Evolutionary conservation across 2,888 invertebrate species (phyloP).

Genomic region (Diachrysia chrysitis): DNA sequence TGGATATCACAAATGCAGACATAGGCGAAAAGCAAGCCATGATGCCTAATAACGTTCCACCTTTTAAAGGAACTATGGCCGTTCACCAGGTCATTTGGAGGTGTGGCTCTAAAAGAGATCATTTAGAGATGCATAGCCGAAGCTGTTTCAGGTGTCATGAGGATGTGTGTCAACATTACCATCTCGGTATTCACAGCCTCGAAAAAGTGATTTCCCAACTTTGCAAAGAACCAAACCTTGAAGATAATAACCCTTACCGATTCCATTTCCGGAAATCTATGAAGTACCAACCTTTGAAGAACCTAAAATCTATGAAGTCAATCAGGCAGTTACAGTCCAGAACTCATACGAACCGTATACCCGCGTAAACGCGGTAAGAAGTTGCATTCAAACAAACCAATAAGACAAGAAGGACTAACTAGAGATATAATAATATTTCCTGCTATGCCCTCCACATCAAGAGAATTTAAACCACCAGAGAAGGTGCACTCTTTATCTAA

Average conservation of each 20-base stretch:
- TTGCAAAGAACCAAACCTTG: slow-evolving; percentile 9
- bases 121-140: slow-evolving; percentile 9
- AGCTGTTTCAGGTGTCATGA: slow-evolving; percentile 11
- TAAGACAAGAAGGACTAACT: too few relatives aligned
- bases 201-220: slow-evolving; percentile 9
- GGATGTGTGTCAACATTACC: slow-evolving; percentile 10
- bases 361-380: too few relatives aligned
- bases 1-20: slow-evolving; percentile 5
- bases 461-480: too few relatives aligned
- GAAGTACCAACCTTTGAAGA: slow-evolving; percentile 1
- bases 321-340: slow-evolving; percentile 15
- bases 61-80: slow-evolving; percentile 11
- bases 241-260: slow-evolving; percentile 5
- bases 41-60: slow-evolving; percentile 7
- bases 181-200: slow-evolving; percentile 14
- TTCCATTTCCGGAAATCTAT: slow-evolving; percentile 9
- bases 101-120: not conserved
- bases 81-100: slow-evolving; percentile 7
- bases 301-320: slow-evolving; percentile 1
- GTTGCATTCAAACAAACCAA: too few relatives aligned
- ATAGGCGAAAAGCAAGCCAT: not conserved
- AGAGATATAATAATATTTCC: too few relatives aligned
- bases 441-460: too few relatives aligned
- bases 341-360: too few relatives aligned
- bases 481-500: too few relatives aligned